These are phyloP conservation scores for Aricia artaxerxes DNA, from an alignment of 2,888 invertebrate genomes.

Conservation along the genomic window DNA sequence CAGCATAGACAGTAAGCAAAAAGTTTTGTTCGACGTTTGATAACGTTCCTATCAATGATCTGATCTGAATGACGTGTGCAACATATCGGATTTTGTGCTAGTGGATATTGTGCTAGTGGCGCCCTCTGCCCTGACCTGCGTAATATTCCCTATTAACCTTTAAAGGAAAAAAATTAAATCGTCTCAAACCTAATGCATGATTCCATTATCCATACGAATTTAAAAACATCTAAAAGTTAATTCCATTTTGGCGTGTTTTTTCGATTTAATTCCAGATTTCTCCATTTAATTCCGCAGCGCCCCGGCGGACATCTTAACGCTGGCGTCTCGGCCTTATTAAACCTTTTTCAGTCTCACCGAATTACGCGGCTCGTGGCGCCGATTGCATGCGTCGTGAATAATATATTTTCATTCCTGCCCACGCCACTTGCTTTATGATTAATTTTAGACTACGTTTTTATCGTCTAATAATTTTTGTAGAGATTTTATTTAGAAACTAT, in stretches of 20 bases:
- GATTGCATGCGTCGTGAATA: slow-evolving; percentile 50
- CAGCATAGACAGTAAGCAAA: too few relatives aligned
- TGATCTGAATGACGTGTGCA: too few relatives aligned
- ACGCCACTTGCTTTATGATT: slow-evolving; percentile 47
- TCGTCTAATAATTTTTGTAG: slow-evolving; percentile 27
- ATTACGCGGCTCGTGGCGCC: slow-evolving; percentile 39
- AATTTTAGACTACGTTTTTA: slow-evolving; percentile 23
- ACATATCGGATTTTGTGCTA: too few relatives aligned
- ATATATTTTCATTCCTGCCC: slow-evolving; percentile 54
- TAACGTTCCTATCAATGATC: too few relatives aligned
- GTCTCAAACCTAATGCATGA: too few relatives aligned
- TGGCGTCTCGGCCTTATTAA: slow-evolving; percentile 35
- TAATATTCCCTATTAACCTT: too few relatives aligned
- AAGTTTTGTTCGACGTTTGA: too few relatives aligned
- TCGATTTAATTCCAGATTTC: slow-evolving; percentile 9
- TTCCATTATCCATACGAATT: background rate
- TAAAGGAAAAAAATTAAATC: too few relatives aligned
- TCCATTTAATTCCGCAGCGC: slow-evolving; percentile 32
- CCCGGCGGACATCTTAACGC: slow-evolving; percentile 33
- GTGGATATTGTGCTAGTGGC: too few relatives aligned
- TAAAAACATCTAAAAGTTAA: too few relatives aligned
- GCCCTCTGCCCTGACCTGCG: too few relatives aligned
- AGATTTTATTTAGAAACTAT: background rate
- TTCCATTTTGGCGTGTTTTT: background rate
- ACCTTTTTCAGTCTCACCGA: slow-evolving; percentile 34